A percentile compares a stretch with the other conserved stretches of the same genome.
These are phyloP conservation scores for Drosophila lacteicornis DNA, from an alignment of 1,140 invertebrate species.

Conservation along the genomic window DNA sequence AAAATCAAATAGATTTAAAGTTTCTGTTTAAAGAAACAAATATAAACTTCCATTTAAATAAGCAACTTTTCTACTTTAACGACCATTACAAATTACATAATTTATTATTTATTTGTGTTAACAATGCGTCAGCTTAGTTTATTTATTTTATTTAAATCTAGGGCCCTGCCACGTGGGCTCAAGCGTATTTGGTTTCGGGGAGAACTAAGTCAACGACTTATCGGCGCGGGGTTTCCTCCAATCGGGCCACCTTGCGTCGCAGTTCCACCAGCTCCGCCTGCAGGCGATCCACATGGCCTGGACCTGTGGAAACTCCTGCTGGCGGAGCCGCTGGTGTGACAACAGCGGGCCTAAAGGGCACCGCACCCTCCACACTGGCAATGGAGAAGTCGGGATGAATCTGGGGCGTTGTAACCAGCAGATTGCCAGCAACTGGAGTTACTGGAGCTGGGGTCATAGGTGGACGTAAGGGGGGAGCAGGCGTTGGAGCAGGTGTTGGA, in stretches of 20 bases:
- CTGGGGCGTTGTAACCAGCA: constrained; percentile 57
- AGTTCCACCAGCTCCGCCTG: constrained; percentile 57
- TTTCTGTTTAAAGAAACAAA: background rate
- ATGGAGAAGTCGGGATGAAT: constrained; percentile 68
- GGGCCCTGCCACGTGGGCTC: background rate
- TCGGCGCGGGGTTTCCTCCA: constrained; percentile 8
- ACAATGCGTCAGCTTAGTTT: constrained; percentile 2
- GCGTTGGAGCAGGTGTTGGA: background rate
- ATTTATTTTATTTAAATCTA: background rate
- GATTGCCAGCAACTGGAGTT: background rate
- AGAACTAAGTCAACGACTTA: background rate
- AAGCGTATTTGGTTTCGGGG: constrained; percentile 11
- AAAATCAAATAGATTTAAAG: background rate
- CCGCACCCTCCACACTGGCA: constrained; percentile 62
- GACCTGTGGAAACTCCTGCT: background rate
- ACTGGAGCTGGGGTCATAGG: background rate
- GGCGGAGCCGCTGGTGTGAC: background rate
- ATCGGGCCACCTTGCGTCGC: constrained; percentile 41
- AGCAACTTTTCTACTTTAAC: background rate
- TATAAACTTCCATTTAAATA: background rate
- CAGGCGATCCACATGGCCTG: constrained; percentile 22
- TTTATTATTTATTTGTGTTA: constrained; percentile 14
- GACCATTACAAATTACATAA: background rate
- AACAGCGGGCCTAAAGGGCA: background rate
- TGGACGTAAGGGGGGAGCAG: background rate